A percentile compares a stretch with the other conserved stretches of the same genome.
Evolutionary conservation across 2,888 invertebrate species (phyloP).

Genomic region (Rhogogaster chlorosoma): DNA sequence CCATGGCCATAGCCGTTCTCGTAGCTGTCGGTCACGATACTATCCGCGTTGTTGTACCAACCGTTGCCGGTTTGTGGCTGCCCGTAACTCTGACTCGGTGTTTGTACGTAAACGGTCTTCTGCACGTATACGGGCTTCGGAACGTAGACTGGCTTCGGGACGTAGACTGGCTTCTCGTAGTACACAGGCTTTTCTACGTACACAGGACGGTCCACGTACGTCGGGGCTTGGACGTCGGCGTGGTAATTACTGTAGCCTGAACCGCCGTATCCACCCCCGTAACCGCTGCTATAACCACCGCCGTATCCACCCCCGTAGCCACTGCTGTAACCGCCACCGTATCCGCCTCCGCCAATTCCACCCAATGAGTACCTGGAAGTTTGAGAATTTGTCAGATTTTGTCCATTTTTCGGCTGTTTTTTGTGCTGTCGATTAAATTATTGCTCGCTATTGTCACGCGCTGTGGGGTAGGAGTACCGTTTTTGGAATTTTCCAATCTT

Average conservation of each 20-base stretch:
- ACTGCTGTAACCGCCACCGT: conserved; percentile 45
- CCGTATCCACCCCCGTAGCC: conserved; percentile 51
- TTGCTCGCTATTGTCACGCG: background rate
- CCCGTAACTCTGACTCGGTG: conserved; percentile 31
- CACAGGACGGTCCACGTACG: conserved; percentile 54
- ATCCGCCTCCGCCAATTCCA: background rate
- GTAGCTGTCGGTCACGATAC: background rate
- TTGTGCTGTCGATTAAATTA: background rate
- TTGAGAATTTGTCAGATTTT: background rate
- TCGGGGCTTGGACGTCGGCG: background rate
- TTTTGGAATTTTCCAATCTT: too few relatives aligned
- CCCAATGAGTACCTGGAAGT: conserved; percentile 10
- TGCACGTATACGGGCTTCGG: conserved; percentile 51
- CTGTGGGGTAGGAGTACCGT: too few relatives aligned
- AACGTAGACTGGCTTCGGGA: conserved; percentile 49
- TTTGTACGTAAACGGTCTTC: conserved; percentile 46
- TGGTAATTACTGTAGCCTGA: conserved; percentile 23
- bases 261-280: conserved; percentile 37
- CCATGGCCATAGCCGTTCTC: background rate
- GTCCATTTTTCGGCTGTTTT: background rate
- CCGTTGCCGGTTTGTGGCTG: conserved; percentile 15
- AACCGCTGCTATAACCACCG: conserved; percentile 45
- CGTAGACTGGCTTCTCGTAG: conserved; percentile 52
- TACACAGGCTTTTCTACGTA: conserved; percentile 54
- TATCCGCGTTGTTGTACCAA: background rate